Base-by-base conservation (phyloP, 2,888 invertebrate species). In the Eucriotettix oculatus region DNA sequence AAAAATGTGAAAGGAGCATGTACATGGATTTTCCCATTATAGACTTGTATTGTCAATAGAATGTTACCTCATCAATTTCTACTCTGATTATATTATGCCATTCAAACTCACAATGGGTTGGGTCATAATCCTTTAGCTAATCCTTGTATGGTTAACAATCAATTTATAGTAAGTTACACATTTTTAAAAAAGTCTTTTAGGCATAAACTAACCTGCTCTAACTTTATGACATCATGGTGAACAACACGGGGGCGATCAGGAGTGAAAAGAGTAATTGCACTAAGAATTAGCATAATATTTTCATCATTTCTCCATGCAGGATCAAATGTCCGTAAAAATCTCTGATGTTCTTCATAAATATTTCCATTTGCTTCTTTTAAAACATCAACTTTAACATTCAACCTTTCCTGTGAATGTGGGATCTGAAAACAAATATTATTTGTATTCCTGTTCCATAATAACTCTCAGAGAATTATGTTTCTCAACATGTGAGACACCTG, bases 361-460 rank as follows among this genome's bases (percentile, higher is more conserved):
- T 93, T 86, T 60, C 90, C 90, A 66, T 90, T 89, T 1, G 92
- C 93, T 67, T 90, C 83, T 72, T 96, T 96, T 59, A 98, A 76
- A 42, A 98, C 85, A 67, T 93, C 93, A 1, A 91, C 85, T 66
- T 90, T 87, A 60, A 97, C 87, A 68, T 85, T 85, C 74, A 85
- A 81, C 64, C 82, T 81, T 66, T 86, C 85, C 68, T 86, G 84
- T 65, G 83, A 83, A 71, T 89, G 87, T 0, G 90, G 91, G 64
- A 91, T 84, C 84, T 88, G 66, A 48, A n/a, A 48, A 48, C 3
- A 48, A 48, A 7, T 48, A 14, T 48, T 44, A 11, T 44, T 44
- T 44, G 10, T 44, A 11, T 44, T 11, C 10, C 14, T 11, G 14
- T 44, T 11, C 44, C 14, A 44, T 14, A 11, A 10, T 44, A 14